Percentiles rank a stretch among this genome's conserved stretches.
Evolutionary conservation across 2,797 vertebrate species (phyloP).

Genomic region (Trematomus bernacchii): DNA sequence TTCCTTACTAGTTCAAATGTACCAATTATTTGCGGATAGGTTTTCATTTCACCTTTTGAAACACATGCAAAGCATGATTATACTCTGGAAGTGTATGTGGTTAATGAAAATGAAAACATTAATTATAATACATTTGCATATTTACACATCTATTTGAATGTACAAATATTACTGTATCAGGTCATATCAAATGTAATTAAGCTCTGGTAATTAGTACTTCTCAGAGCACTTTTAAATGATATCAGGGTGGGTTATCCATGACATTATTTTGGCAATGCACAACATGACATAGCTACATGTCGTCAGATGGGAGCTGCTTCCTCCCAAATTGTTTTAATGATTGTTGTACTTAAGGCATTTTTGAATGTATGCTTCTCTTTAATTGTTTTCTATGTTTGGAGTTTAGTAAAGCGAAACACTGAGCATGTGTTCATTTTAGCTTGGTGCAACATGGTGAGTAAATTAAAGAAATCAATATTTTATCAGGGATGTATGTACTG

Average conservation of each 20-base stretch:
- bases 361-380: neutral
- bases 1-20: constrained; percentile 14
- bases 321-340: neutral
- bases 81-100: neutral
- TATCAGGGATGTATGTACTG: neutral
- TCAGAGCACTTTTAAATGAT: neutral
- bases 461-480: neutral
- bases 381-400: neutral
- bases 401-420: neutral
- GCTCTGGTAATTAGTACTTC: neutral
- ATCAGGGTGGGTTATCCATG: neutral
- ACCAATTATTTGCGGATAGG: neutral
- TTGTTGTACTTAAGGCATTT: neutral
- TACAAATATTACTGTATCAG: neutral
- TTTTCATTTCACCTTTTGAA: neutral
- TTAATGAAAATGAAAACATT: neutral
- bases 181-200: neutral
- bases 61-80: neutral
- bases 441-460: neutral
- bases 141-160: neutral
- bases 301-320: neutral
- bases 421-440: neutral
- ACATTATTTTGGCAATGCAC: neutral
- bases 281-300: neutral
- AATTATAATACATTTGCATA: constrained; percentile 8